Evolutionary conservation across 2,113 vertebrate genomes (phyloP).

Genomic region (Misgurnus mizolepis): DNA sequence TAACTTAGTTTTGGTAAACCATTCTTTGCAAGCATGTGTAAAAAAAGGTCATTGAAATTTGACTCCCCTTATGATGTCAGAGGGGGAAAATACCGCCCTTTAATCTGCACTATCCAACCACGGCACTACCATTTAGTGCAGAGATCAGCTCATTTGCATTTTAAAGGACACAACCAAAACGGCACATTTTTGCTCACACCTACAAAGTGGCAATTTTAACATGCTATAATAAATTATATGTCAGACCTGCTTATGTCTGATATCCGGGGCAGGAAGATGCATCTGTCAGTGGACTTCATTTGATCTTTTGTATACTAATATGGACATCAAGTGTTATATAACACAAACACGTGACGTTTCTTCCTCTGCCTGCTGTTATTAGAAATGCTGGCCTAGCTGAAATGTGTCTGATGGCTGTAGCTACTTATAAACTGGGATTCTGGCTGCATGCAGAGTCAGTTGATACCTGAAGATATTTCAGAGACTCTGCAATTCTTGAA

Average conservation of each 20-base stretch:
- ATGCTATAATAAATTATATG: too few relatives aligned
- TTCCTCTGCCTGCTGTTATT: constrained; percentile 23
- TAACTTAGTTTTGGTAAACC: too few relatives aligned
- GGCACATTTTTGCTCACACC: too few relatives aligned
- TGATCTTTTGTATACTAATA: constrained; percentile 8
- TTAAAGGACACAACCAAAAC: too few relatives aligned
- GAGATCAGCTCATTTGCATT: too few relatives aligned
- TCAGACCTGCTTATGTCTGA: background rate
- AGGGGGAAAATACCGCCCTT: too few relatives aligned
- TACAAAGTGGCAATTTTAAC: too few relatives aligned
- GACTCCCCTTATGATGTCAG: too few relatives aligned
- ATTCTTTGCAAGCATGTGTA: too few relatives aligned
- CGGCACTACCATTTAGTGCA: too few relatives aligned
- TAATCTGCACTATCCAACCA: too few relatives aligned
- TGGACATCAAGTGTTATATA: constrained; percentile 16
- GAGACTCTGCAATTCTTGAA: background rate
- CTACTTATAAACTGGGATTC: background rate
- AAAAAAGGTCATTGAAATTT: too few relatives aligned
- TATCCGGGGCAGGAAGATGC: background rate
- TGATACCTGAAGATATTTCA: background rate
- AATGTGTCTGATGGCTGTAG: background rate
- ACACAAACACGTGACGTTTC: constrained; percentile 7
- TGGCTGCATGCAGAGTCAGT: background rate
- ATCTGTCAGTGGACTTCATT: constrained; percentile 27
- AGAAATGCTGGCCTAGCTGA: background rate